These are phyloP conservation scores for Cyclophora punctaria DNA, from an alignment of 2,888 invertebrate genomes.

Conservation along the genomic window DNA sequence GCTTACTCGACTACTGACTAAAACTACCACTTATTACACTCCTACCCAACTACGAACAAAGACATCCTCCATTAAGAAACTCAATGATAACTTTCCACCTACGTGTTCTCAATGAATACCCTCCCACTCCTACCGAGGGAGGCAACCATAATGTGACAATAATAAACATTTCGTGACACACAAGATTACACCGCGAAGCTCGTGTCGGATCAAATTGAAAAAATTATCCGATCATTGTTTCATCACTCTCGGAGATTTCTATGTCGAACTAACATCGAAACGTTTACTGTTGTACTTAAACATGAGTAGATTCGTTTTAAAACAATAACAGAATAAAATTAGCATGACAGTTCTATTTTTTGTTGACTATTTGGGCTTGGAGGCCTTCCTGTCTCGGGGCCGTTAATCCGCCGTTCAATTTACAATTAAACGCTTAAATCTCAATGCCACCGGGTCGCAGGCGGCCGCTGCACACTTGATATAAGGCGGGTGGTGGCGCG, in stretches of 20 bases:
- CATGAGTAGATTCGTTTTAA: slow-evolving; percentile 15
- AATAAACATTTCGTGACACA: slow-evolving; percentile 33
- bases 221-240: slow-evolving; percentile 45
- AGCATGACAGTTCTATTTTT: slow-evolving; percentile 48
- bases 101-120: slow-evolving; percentile 13
- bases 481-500: slow-evolving; percentile 66
- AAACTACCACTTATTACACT: slow-evolving; percentile 20
- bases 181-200: slow-evolving; percentile 39
- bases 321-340: slow-evolving; percentile 31
- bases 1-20: slow-evolving; percentile 22
- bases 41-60: slow-evolving; percentile 24
- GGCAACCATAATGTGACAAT: slow-evolving; percentile 21
- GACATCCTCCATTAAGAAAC: slow-evolving; percentile 26
- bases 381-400: slow-evolving; percentile 64
- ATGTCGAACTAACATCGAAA: slow-evolving; percentile 30
- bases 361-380: slow-evolving; percentile 53
- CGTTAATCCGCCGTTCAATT: slow-evolving; percentile 67
- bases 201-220: slow-evolving; percentile 50
- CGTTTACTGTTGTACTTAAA: slow-evolving; percentile 13
- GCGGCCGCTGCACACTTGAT: slow-evolving; percentile 62
- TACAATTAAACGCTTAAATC: slow-evolving; percentile 71
- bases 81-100: slow-evolving; percentile 14
- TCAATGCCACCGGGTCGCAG: slow-evolving; percentile 71
- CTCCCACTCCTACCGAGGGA: slow-evolving; percentile 16
- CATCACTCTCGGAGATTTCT: slow-evolving; percentile 41